These are phyloP conservation scores for Chironomus tentans DNA, from an alignment of 2,888 invertebrate species.

Conservation along the genomic window DNA sequence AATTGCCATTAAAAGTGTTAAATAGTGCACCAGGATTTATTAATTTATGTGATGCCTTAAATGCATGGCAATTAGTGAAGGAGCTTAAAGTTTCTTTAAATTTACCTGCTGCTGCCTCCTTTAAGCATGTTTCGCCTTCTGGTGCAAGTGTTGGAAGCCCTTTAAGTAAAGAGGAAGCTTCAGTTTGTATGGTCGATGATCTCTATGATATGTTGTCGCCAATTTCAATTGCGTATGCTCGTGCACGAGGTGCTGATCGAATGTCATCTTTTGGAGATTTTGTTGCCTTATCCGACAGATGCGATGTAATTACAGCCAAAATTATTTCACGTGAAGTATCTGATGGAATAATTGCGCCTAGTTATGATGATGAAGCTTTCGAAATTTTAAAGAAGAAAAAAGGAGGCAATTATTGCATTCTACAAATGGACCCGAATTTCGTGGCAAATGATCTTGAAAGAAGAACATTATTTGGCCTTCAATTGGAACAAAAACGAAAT, in stretches of 20 bases:
- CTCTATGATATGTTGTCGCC: constrained; percentile 63
- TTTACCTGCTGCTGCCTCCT: constrained; percentile 88
- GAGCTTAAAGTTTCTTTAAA: constrained; percentile 73
- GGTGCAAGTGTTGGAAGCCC: constrained; percentile 89
- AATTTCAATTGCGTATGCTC: constrained; percentile 83
- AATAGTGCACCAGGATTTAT: constrained; percentile 97
- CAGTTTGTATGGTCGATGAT: constrained; percentile 90
- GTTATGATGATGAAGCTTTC: constrained; percentile 74
- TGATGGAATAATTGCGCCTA: constrained; percentile 96
- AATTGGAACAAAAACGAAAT: constrained; percentile 81
- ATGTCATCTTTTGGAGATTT: constrained; percentile 99
- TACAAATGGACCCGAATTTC: constrained; percentile 77
- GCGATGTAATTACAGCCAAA: constrained; percentile 82
- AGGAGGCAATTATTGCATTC: constrained; percentile 79
- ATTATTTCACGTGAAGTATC: constrained; percentile 92
- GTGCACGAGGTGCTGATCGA: constrained; percentile 93
- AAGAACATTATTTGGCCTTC: constrained; percentile 73
- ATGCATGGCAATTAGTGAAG: constrained; percentile 92
- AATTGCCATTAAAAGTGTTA: constrained; percentile 76
- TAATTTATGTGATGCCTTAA: constrained; percentile 93
- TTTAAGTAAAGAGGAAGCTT: constrained; percentile 65
- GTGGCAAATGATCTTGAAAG: constrained; percentile 73
- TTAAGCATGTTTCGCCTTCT: constrained; percentile 97
- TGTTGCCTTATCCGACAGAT: constrained; percentile 83
- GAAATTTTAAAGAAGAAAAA: constrained; percentile 89